Evolutionary conservation across 2,113 vertebrate species (phyloP).

Genomic region (Lates calcarifer): DNA sequence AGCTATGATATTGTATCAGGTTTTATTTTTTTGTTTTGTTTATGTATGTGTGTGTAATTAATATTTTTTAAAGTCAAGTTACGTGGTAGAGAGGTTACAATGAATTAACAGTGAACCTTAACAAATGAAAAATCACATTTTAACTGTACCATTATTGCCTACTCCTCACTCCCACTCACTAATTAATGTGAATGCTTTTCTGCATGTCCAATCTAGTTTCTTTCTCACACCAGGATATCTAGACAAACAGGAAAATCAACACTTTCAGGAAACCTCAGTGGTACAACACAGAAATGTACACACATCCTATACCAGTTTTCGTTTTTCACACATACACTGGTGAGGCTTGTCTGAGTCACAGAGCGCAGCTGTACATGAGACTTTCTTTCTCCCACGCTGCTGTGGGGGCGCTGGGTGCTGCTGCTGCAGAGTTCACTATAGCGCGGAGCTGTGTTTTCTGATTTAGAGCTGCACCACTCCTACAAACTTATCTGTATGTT

Average conservation of each 20-base stretch:
- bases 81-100: neutral
- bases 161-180: constrained; percentile 21
- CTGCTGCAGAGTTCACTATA: constrained; percentile 36
- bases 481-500: constrained; percentile 24
- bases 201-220: neutral
- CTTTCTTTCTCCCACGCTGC: constrained; percentile 47
- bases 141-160: constrained; percentile 10
- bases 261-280: neutral
- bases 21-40: neutral
- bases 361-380: constrained; percentile 56
- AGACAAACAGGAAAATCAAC: constrained; percentile 11
- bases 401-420: constrained; percentile 52
- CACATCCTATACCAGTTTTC: constrained; percentile 19
- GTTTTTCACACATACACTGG: constrained; percentile 24
- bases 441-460: constrained; percentile 34
- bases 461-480: constrained; percentile 52
- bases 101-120: constrained; percentile 2
- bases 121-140: constrained; percentile 10
- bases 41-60: neutral
- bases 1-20: neutral
- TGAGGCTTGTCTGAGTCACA: constrained; percentile 62
- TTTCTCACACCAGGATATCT: neutral
- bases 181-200: constrained; percentile 2
- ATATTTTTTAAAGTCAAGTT: constrained; percentile 5
- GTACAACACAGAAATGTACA: constrained; percentile 12